Evolutionary conservation across 2,888 invertebrate genomes (phyloP), one percentile per base, ranked within the genome.

Genomic region (Caenorhabditis imperialis): DNA sequence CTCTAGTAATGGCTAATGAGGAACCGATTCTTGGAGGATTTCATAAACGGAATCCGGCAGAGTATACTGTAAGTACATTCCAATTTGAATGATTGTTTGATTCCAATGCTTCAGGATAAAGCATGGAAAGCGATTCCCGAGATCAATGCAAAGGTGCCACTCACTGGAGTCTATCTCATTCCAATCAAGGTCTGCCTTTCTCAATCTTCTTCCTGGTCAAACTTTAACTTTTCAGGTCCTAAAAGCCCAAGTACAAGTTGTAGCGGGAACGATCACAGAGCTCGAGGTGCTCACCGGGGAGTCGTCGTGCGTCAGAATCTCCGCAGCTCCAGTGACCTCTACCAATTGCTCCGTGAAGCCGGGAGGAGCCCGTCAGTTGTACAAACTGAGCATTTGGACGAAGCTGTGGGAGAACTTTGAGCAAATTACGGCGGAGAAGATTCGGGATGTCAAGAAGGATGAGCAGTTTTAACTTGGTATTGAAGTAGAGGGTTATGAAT

Each of bases 391-490:
- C n/a, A 45, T 78, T 12, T 81, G 77, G 77, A 78, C 80, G 72
- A 79, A 78, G 51, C 77, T 79, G 38, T 81, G 81, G 81, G 77
- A 78, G 70, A 80, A 81, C 62, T 81, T 80, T 38, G 62, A 71
- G 30, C 72, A 81, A 57, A 77, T 61, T 61, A 67, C 50, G 14
- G 78, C 76, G 2, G 63, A 71, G 40, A 79, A 78, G 61, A 58
- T 81, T 25, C 63, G 81, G 16, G 57, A 62, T 47, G 81, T 81
- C 40, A 48, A 57, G 18, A 65, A 69, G 14, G 33, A 48, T 33
- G 79, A 81, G 38, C 51, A 53, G 42, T 22, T 80, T 53, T 80
- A 69, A 78, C 1, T 20, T 42, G n/a, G n/a, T n/a, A n/a, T n/a
- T n/a, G n/a, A n/a, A n/a, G n/a, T n/a, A n/a, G n/a, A n/a, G n/a